Evolutionary conservation across 1,140 invertebrate genomes (phyloP).

Genomic region (Gonioctena quinquepunctata): DNA sequence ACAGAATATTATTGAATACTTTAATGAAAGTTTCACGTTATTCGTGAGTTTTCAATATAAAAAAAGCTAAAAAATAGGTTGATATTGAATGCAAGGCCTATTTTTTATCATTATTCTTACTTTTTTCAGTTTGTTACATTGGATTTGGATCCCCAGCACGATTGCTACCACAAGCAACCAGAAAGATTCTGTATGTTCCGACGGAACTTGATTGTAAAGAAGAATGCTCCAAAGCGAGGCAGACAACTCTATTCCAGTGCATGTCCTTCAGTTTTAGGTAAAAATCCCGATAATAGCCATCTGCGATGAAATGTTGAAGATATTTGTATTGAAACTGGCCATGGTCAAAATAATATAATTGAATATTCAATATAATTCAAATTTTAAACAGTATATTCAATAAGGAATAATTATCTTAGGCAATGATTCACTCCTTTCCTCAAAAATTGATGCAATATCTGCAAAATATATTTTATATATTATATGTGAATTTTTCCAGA

Average conservation of each 20-base stretch:
- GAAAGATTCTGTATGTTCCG: slow-evolving; percentile 62
- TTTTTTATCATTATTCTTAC: too few relatives aligned
- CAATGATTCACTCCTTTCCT: too few relatives aligned
- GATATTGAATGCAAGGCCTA: neutral
- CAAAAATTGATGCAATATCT: too few relatives aligned
- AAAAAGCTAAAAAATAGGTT: too few relatives aligned
- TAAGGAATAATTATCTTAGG: too few relatives aligned
- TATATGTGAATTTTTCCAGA: too few relatives aligned
- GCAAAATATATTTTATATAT: too few relatives aligned
- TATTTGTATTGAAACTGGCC: neutral
- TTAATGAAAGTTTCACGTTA: too few relatives aligned
- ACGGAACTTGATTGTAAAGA: slow-evolving; percentile 71
- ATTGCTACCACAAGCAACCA: slow-evolving; percentile 66
- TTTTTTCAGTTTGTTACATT: slow-evolving; percentile 73
- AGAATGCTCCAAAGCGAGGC: slow-evolving; percentile 65
- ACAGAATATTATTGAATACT: too few relatives aligned
- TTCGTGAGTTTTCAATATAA: too few relatives aligned
- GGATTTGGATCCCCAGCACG: slow-evolving; percentile 72
- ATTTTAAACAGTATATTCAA: too few relatives aligned
- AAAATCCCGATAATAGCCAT: slow-evolving; percentile 7
- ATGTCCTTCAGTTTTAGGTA: slow-evolving; percentile 74
- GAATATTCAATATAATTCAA: too few relatives aligned
- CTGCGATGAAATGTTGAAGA: neutral
- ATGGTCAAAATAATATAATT: neutral
- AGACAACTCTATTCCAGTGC: slow-evolving; percentile 66